These are phyloP conservation scores for Dysmachus trigonus DNA, from an alignment of 2,888 invertebrate species.

Conservation along the genomic window DNA sequence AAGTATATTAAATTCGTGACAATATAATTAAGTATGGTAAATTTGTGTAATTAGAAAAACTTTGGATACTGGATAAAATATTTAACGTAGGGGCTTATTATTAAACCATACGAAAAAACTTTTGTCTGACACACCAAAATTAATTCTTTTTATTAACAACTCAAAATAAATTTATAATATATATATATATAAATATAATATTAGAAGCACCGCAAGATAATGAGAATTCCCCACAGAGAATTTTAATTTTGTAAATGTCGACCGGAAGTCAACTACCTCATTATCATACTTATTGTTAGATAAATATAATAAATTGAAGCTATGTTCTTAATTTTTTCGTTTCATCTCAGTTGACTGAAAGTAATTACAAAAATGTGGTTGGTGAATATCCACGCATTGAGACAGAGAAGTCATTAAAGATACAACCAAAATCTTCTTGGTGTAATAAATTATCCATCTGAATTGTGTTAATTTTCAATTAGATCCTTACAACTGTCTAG, in stretches of 20 bases:
- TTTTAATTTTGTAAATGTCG: neutral
- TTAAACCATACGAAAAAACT: neutral
- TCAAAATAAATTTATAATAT: neutral
- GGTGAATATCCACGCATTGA: neutral
- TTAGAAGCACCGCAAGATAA: neutral
- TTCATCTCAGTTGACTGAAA: neutral
- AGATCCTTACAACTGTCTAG: neutral
- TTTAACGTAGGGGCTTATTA: neutral
- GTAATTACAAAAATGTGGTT: neutral
- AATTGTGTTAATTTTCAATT: neutral
- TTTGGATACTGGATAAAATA: neutral
- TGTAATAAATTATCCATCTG: neutral
- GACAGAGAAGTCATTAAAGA: neutral
- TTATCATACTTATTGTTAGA: neutral
- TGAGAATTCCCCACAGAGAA: neutral
- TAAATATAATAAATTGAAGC: neutral
- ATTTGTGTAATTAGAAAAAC: too few species aligned
- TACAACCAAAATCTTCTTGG: neutral
- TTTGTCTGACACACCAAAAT: neutral
- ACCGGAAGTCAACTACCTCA: too few species aligned
- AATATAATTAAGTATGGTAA: too few species aligned
- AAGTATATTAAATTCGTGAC: too few species aligned
- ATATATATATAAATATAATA: too few species aligned
- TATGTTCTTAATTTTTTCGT: neutral
- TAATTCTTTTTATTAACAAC: neutral